Base-by-base conservation (phyloP, 2,113 vertebrate species). In the Elephas maximus region DNA sequence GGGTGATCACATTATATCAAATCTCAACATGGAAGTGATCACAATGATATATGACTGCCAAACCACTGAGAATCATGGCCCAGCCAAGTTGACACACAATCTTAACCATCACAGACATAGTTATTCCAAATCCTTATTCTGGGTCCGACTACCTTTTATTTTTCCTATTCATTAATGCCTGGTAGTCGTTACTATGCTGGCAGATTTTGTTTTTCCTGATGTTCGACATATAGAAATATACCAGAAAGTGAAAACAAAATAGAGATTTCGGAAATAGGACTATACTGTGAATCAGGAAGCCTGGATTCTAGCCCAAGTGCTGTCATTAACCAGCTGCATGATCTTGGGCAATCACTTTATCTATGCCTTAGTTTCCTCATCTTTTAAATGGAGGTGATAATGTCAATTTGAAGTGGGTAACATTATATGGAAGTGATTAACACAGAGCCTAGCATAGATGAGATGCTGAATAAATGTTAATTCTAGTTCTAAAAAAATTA, bases 401-500 rank as follows among this genome's bases (percentile, higher is more conserved):
- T 20, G 17, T 65, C 24, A 80, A 76, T 30, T 93, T 79, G 84
- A 95, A 87, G 33, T 78, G 7, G 33, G 17, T 91, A 88, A 65
- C 78, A n/a, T 48, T 77, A 44, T 69, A 4, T 87, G 33, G 65
- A 88, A 90, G 41, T 60, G 86, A 95, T 84, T 78, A 78, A 83
- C 51, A 78, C 9, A 78, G 86, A 81, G 5, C 8, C 17, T 69
- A 67, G 18, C 24, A 44, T 21, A 86, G 21, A 30, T 3, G 51
- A 76, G 30, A 85, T 90, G 17, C 8, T 88, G 48, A 93, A 69
- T 73, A 89, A 89, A 57, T 91, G 18, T 67, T 67, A 95, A 71
- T 78, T 83, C 20, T 86, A 69, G 23, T 62, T 78, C 53, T 94
- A 62, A 89, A 89, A 86, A 93, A 41, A 48, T 85, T 28, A 73